Base-by-base conservation (phyloP, 2,888 invertebrate genomes). In the Synanthedon andrenaeformis region DNA sequence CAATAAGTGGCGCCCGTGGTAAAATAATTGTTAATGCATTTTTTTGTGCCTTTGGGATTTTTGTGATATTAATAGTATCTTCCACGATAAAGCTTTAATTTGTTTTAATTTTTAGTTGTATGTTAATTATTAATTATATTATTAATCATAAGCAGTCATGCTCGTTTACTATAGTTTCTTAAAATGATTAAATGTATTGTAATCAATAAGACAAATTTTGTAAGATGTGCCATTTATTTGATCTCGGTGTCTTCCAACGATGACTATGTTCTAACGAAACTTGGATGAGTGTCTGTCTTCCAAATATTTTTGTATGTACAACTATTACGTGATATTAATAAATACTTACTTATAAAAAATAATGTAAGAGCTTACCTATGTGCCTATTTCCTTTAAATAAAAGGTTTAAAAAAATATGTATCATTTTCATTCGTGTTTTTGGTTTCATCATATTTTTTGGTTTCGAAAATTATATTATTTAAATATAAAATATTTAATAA, bases 11-110 rank as follows among this genome's bases (percentile, higher is more conserved):
- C 83, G 87, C 57, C 87, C 87, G 50, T 87, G 87, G 87, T 87
- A 70, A 28, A 11, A n/a, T n/a, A n/a, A 66, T 52, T 42, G 51
- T 12, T n/a, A 51, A 19, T 28, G 13, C 12, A 12, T 51, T 52
- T 23, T 19, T 52, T 53, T 53, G 28, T 53, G 23, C 28, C 48
- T 53, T 56, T 55, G 55, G 28, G 10, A 28, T 51, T 51, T 12
- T 51, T 23, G 86, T 86, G 86, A 86, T 86, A 85, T 75, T 69
- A 64, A 58, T 75, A 79, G 74, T 76, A 72, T 84, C 83, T 83
- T 86, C 84, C 85, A 84, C 65, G 69, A 78, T 64, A 79, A 86
- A 87, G 86, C 86, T 87, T 87, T 87, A 86, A 87, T 82, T 86
- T 71, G 79, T 76, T 79, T 67, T 83, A 82, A 79, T 71, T 74